phyloP scores from a whole-genome alignment of 1,140 invertebrate species.

The Temnothorax nylanderi region DNA sequence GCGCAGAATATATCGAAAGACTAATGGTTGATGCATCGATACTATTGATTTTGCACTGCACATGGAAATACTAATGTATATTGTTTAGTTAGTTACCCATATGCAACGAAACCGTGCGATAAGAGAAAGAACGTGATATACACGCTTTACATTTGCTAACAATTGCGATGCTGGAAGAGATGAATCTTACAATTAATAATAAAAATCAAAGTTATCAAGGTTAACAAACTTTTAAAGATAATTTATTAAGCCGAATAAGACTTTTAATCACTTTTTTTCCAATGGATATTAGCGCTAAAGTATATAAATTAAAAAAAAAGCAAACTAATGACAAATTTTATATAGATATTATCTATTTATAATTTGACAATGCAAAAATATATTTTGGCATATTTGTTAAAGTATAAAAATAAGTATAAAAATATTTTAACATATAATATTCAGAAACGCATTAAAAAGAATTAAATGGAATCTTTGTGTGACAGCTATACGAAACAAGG shows the following conservation, averaged over 20 bases:
- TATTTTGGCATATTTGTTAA: background rate
- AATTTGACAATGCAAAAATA: background rate
- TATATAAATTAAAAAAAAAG: background rate
- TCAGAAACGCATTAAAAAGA: background rate
- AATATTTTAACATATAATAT: background rate
- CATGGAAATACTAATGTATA: background rate
- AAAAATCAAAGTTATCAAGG: background rate
- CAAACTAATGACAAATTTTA: background rate
- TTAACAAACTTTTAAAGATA: background rate
- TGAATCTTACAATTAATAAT: background rate
- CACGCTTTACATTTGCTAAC: background rate
- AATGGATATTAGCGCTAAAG: background rate
- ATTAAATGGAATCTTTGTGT: background rate
- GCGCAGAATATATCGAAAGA: slow-evolving; percentile 20
- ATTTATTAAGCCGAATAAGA: background rate
- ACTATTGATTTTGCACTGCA: background rate
- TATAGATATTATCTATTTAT: background rate
- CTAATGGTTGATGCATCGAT: background rate
- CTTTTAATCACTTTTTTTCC: background rate
- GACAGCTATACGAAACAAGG: background rate
- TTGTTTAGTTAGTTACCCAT: background rate
- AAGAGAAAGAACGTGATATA: background rate
- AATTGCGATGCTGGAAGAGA: background rate
- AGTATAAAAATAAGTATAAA: slow-evolving; percentile 10
- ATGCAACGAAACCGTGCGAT: background rate